Evolutionary conservation across 2,797 vertebrate genomes (phyloP).

Genomic region (Apogon talboti): DNA sequence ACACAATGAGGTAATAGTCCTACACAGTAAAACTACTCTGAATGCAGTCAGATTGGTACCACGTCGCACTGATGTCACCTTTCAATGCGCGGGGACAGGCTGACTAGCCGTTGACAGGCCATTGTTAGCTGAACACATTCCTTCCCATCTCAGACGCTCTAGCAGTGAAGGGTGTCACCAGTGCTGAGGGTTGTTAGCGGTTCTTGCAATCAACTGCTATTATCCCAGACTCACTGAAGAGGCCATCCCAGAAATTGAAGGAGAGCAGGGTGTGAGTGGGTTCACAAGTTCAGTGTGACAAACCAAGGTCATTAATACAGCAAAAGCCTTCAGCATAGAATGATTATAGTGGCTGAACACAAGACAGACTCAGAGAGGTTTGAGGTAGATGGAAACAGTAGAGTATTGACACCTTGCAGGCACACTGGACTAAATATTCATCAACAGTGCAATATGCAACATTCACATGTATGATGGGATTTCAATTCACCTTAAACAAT

Average conservation of each 20-base stretch:
- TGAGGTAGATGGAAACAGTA: slow-evolving; percentile 12
- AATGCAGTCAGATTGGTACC: slow-evolving; percentile 48
- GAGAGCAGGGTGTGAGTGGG: slow-evolving; percentile 57
- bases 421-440: slow-evolving; percentile 18
- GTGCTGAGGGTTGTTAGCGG: slow-evolving; percentile 50
- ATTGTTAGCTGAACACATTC: slow-evolving; percentile 65
- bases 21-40: slow-evolving; percentile 5
- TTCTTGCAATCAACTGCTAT: slow-evolving; percentile 72
- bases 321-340: slow-evolving; percentile 33
- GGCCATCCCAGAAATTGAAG: slow-evolving; percentile 60
- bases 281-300: slow-evolving; percentile 66
- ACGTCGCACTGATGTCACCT: slow-evolving; percentile 55
- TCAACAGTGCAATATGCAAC: too few species aligned
- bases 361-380: slow-evolving; percentile 18
- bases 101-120: slow-evolving; percentile 59
- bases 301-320: slow-evolving; percentile 49
- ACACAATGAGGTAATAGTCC: slow-evolving; percentile 40
- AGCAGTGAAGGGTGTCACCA: slow-evolving; percentile 67
- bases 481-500: too few species aligned
- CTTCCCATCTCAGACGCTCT: slow-evolving; percentile 35
- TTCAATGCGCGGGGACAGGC: slow-evolving; percentile 24
- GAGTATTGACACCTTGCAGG: slow-evolving; percentile 28
- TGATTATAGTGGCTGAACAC: slow-evolving; percentile 17
- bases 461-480: too few species aligned
- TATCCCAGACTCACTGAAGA: slow-evolving; percentile 47